phyloP scores from a whole-genome alignment of 2,113 vertebrate species.

The Merops nubicus region DNA sequence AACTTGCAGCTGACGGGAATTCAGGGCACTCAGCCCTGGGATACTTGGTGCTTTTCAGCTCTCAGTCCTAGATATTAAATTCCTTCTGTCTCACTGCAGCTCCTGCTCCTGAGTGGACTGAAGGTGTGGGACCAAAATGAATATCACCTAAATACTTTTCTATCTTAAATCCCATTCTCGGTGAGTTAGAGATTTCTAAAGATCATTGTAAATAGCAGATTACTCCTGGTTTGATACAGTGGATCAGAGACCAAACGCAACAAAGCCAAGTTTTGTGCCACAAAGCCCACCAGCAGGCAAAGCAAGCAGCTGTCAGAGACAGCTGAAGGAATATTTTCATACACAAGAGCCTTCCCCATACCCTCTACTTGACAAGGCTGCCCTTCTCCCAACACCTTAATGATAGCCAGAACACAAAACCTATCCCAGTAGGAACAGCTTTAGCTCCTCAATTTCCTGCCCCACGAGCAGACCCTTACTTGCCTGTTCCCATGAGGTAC shows the following conservation, averaged over 20 bases:
- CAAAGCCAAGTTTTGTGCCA: neutral
- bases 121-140: neutral
- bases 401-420: neutral
- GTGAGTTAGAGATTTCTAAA: neutral
- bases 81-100: neutral
- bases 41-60: neutral
- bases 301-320: constrained; percentile 39
- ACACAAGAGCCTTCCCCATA: neutral
- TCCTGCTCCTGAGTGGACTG: neutral
- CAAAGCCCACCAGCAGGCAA: neutral
- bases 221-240: neutral
- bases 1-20: neutral
- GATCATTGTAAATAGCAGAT: neutral
- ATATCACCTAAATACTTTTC: neutral
- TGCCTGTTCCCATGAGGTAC: neutral
- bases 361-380: neutral
- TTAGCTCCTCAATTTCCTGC: neutral
- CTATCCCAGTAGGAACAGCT: neutral
- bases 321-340: constrained; percentile 49
- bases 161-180: neutral
- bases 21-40: neutral
- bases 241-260: neutral
- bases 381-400: neutral
- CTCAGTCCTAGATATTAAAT: neutral
- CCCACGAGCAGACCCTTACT: neutral